These are phyloP conservation scores for Brachionus plicatilis DNA, from an alignment of 1,140 invertebrate genomes.

Conservation along the genomic window DNA sequence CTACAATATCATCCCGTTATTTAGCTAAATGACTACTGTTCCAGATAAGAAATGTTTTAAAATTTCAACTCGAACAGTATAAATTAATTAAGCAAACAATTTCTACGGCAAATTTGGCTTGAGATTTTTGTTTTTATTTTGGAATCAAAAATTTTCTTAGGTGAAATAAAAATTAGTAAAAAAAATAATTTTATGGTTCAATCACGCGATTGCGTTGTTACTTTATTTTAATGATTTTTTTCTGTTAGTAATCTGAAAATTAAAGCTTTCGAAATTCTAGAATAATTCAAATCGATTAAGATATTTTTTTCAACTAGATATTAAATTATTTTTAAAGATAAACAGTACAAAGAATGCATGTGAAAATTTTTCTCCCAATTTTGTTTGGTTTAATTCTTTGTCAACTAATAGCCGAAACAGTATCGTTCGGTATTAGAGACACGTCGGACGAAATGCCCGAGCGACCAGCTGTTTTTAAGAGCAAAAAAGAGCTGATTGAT, in stretches of 20 bases:
- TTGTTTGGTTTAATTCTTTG: not conserved
- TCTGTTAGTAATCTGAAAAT: not conserved
- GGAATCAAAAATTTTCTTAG: not conserved
- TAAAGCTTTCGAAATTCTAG: not conserved
- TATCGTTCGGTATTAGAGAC: not conserved
- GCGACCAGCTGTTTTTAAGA: constrained; percentile 1
- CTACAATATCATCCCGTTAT: not conserved
- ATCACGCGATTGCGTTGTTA: not conserved
- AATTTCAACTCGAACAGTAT: not conserved
- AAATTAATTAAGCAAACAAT: not conserved
- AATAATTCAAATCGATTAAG: not conserved
- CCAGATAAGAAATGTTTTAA: not conserved
- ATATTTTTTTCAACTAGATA: not conserved
- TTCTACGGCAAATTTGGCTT: not conserved
- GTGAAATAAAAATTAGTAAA: not conserved
- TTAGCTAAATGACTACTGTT: not conserved
- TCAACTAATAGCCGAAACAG: not conserved
- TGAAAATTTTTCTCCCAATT: not conserved
- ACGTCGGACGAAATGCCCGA: not conserved
- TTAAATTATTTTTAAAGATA: not conserved
- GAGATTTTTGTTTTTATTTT: not conserved
- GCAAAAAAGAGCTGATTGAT: constrained; percentile 22
- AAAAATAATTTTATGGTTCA: not conserved
- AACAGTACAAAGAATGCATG: not conserved
- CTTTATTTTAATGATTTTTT: not conserved